These are phyloP conservation scores for Prunella strophiata DNA, from an alignment of 2,797 vertebrate genomes.

Conservation along the genomic window DNA sequence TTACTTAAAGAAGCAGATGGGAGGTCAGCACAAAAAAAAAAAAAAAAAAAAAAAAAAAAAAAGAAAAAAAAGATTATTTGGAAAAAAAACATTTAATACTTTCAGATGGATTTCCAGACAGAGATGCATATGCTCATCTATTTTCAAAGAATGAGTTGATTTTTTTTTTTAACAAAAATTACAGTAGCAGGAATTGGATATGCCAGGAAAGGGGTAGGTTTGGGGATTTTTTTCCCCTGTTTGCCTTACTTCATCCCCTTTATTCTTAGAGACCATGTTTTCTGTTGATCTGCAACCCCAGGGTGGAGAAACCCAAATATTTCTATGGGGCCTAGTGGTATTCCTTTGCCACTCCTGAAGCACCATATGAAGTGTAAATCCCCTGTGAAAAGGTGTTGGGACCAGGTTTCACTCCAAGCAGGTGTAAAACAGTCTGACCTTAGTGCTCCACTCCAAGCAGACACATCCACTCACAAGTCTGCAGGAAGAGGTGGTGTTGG, in stretches of 20 bases:
- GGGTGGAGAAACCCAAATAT: not conserved
- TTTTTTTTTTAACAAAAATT: not conserved
- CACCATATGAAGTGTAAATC: not conserved
- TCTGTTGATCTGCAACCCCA: not conserved
- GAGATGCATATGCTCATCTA: not conserved
- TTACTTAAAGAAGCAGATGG: not conserved
- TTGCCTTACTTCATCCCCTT: not conserved
- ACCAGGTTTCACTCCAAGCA: not conserved
- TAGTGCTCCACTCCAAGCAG: not conserved
- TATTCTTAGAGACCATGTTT: not conserved
- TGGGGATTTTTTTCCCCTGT: accelerated
- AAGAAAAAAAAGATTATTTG: not conserved
- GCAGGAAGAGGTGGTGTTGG: not conserved
- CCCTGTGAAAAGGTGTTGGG: not conserved
- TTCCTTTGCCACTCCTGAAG: not conserved
- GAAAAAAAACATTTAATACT: not conserved
- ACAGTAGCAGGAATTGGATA: not conserved
- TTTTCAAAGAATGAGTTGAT: not conserved
- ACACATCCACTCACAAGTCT: no score
- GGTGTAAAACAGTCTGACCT: not conserved
- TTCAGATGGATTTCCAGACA: not conserved
- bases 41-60: not conserved
- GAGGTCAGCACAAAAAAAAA: not conserved
- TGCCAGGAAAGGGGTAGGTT: not conserved
- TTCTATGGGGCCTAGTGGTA: accelerated